Evolutionary conservation across 2,797 vertebrate species (phyloP), one percentile per base, ranked within the genome.

Genomic region (Epinephelus awoara): DNA sequence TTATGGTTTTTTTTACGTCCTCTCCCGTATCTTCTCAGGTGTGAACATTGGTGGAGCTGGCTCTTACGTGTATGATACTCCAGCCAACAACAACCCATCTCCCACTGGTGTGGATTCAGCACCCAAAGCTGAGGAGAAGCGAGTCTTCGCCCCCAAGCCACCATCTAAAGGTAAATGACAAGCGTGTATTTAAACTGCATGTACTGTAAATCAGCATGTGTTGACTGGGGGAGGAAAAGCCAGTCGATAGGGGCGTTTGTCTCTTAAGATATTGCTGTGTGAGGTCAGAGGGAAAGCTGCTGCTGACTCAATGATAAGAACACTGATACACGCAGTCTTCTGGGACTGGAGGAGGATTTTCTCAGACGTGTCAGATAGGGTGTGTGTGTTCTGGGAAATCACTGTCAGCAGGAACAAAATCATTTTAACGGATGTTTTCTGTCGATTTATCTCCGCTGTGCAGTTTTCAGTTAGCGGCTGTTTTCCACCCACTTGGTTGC

Each of bases 41-140:
- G 98, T 99, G 85, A 99, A 99, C 90, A 99, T 99, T 0, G 98
- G 98, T 0, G 98, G 97, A 0, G 97, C 97, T 0, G 98, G 98
- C 21, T 98, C 98, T 15, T 99, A 98, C 65, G 96, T 99, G 77
- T 99, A 99, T 0, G 97, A 98, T 21, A 92, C 97, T 82, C 97
- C 97, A 0, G 84, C 87, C 44, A 95, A 95, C 2, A 95, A 96
- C 89, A 95, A 91, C 21, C 72, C 94, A 0, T 89, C 94, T 10
- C 40, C 77, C 11, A 93, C 94, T 15, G 86, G 92, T 3, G 92
- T 96, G 2, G 96, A 96, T 34, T 91, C 94, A 0, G 93, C 92
- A 0, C 67, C 92, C 52, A 97, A 95, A 82, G 70, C 92, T 2
- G 97, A 97, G 77, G 97, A 97, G 82, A 97, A 94, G 82, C 95